A percentile compares a stretch with the other conserved stretches of the same genome.
These are phyloP conservation scores for Lepidocyrtoides sp. DNA, from an alignment of 2,888 invertebrate species.

Conservation along the genomic window DNA sequence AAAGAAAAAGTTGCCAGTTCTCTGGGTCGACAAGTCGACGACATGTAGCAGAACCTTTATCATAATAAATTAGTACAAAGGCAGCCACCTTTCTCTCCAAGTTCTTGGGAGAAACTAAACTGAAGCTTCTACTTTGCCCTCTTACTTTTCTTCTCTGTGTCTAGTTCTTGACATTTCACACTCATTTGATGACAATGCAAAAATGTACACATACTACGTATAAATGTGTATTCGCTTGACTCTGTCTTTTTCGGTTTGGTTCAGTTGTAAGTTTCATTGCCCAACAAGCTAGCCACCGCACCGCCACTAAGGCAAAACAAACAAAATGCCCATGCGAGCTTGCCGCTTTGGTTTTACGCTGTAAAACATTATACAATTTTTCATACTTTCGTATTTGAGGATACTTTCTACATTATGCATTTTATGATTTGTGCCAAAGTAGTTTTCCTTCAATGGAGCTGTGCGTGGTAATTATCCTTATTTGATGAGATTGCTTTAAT, in stretches of 20 bases:
- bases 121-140: not conserved
- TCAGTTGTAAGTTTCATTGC: no score
- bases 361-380: not conserved
- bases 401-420: not conserved
- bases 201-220: not conserved
- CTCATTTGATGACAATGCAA: not conserved
- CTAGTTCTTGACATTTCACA: not conserved
- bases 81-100: not conserved
- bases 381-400: not conserved
- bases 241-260: not conserved
- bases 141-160: not conserved
- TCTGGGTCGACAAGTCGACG: not conserved
- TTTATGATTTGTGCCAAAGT: not conserved
- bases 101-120: constrained; percentile 32
- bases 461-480: not conserved
- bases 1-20: not conserved
- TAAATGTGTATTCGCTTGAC: not conserved
- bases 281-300: no score
- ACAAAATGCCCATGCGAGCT: not conserved
- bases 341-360: not conserved
- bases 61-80: not conserved
- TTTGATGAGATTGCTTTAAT: constrained; percentile 49
- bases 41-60: not conserved
- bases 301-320: no score
- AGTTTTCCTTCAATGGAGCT: not conserved